Percentiles rank a stretch among this genome's conserved stretches.
These are phyloP conservation scores for Anguilla marmorata DNA, from an alignment of 2,797 vertebrate species.

Conservation along the genomic window DNA sequence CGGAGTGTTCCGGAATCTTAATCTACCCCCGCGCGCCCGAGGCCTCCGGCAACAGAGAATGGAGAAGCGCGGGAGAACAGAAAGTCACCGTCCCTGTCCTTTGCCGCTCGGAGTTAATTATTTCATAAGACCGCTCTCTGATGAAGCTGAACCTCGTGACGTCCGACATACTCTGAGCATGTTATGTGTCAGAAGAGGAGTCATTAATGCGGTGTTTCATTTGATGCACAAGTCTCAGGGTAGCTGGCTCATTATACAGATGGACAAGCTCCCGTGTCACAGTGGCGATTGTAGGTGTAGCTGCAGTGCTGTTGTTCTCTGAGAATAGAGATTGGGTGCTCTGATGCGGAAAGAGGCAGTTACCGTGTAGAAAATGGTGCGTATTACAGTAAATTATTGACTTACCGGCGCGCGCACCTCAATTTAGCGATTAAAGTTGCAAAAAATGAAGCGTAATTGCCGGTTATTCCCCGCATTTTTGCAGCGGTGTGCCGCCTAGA, in stretches of 20 bases:
- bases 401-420: conserved; percentile 37
- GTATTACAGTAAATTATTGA: conserved; percentile 1
- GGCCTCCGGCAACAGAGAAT: background rate
- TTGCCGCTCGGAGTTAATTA: background rate
- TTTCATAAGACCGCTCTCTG: background rate
- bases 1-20: conserved; percentile 5
- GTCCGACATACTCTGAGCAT: background rate
- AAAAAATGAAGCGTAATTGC: conserved; percentile 6
- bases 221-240: background rate
- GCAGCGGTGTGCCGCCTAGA: background rate
- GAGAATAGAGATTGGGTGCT: background rate
- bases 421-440: conserved; percentile 36
- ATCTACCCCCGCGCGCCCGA: background rate
- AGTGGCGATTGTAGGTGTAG: background rate
- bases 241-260: background rate
- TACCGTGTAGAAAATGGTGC: background rate
- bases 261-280: background rate
- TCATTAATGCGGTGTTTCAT: background rate
- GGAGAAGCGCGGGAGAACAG: background rate
- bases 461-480: background rate
- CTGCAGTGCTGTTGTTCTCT: background rate
- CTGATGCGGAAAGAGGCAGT: background rate
- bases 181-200: conserved; percentile 7
- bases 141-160: background rate
- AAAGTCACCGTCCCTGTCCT: background rate